Base-by-base conservation (phyloP, 2,888 invertebrate genomes). In the Cryptosula pallasiana region DNA sequence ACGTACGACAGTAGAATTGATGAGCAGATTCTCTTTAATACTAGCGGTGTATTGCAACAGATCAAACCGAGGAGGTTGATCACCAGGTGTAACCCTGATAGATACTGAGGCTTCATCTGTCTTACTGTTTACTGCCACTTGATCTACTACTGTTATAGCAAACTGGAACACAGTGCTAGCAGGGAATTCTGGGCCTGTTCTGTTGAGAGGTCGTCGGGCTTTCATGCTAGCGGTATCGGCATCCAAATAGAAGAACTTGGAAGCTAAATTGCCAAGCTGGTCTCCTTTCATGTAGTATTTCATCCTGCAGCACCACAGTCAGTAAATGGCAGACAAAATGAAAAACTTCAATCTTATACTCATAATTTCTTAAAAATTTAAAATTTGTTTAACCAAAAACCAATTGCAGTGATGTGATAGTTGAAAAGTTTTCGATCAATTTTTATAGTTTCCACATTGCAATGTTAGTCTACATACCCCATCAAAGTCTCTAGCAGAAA, bases 261-360 rank as follows among this genome's bases (percentile, higher is more conserved):
- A 71, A 1, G 78, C 77, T 23, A 71, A 54, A 36, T 69, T 23
- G 9, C 75, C 76, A 13, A 55, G 71, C 29, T 71, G 69, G 36
- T 75, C 74, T 23, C 75, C 71, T 54, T 75, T 73, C 29, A 76
- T 76, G 36, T 72, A 69, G 69, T 76, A 77, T 25, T 72, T 27
- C 16, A n/a, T n/a, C n/a, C n/a, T n/a, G n/a, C n/a, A n/a, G n/a
- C n/a, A n/a, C n/a, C n/a, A n/a, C n/a, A n/a, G n/a, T n/a, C n/a
- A n/a, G n/a, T n/a, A n/a, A n/a, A n/a, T n/a, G n/a, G n/a, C n/a
- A n/a, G n/a, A n/a, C n/a, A n/a, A n/a, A n/a, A n/a, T n/a, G n/a
- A n/a, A n/a, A n/a, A n/a, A n/a, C n/a, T n/a, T n/a, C n/a, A n/a
- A n/a, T n/a, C n/a, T n/a, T n/a, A n/a, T n/a, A n/a, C n/a, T n/a